Base-by-base conservation (phyloP, 2,113 vertebrate genomes). In the Eudyptes chrysolophus region DNA sequence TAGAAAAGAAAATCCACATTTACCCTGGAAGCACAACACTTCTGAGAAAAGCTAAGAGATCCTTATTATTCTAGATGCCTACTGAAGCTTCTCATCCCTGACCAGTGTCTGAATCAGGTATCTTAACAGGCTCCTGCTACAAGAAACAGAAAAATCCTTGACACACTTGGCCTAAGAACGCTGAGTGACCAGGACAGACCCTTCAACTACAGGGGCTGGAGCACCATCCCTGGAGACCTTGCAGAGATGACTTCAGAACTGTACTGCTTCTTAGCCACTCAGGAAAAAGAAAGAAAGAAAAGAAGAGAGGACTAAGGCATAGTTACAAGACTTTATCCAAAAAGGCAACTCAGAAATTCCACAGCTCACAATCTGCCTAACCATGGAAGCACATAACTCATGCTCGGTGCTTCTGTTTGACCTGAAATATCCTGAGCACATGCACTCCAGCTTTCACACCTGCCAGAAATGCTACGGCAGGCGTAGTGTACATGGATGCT, bases 1-100 rank as follows among this genome's bases (percentile, higher is more conserved):
- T 30, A 78, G 82, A 80, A 91, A 90, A 97, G 88, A 95, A 95
- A 96, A 29, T 57, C 61, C 74, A 54, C 38, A 10, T 85, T 89
- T 77, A 84, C 89, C 84, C 91, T 42, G 58, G 80, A 96, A 96
- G 82, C 78, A 79, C 48, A 89, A 65, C 3, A n/a, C 77, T 91
- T 85, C 61, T 72, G 81, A 95, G 94, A n/a, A 4, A 29, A 91
- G 26, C 77, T 70, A 29, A 42, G 68, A 89, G 65, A 69, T 72
- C 22, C 34, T 95, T 74, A 36, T 95, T 96, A 93, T 26, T 83
- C 84, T 27, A 62, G 75, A 61, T 76, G 80, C 40, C 61, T 79
- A 24, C 42, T 0, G 0, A 96, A 94, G 78, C 78, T 72, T 89
- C 89, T 92, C 69, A 91, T 86, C 72, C 69, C 74, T 89, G 52